phyloP scores from a whole-genome alignment of 2,113 vertebrate species.

The Pseudorasbora parva region DNA sequence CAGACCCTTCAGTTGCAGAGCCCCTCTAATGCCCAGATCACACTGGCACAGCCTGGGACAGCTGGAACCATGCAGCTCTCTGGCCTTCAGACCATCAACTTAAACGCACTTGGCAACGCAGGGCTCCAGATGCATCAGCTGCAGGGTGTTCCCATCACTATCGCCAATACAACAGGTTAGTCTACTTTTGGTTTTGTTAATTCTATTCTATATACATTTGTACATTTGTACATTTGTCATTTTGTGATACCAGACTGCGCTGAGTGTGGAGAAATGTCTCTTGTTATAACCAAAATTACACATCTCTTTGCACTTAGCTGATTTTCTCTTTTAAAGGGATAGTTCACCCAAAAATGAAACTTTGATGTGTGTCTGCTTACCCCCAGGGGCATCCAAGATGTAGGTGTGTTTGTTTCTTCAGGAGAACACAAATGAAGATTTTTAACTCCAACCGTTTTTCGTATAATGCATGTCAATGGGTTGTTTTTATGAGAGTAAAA shows the following conservation, averaged over 20 bases:
- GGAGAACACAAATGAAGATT: too few species aligned
- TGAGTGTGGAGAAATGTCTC: too few species aligned
- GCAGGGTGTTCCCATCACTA: conserved; percentile 87
- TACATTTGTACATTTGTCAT: too few species aligned
- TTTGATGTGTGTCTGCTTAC: too few species aligned
- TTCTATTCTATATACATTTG: too few species aligned
- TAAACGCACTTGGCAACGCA: conserved; percentile 87
- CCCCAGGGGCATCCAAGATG: too few species aligned
- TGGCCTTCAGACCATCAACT: conserved; percentile 96
- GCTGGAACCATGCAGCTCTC: conserved; percentile 91
- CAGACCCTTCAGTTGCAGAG: conserved; percentile 96
- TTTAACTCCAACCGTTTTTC: too few species aligned
- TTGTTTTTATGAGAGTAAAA: too few species aligned
- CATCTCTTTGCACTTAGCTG: neutral
- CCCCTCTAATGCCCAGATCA: conserved; percentile 90
- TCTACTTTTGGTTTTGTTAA: neutral
- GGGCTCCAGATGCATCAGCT: conserved; percentile 96
- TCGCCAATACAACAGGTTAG: conserved; percentile 87
- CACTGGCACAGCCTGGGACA: conserved; percentile 86
- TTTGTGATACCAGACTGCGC: too few species aligned
- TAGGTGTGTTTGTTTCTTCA: too few species aligned
- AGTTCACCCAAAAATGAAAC: too few species aligned
- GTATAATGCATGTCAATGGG: too few species aligned
- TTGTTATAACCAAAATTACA: neutral
- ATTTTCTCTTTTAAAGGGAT: neutral